phyloP scores from a whole-genome alignment of 2,888 invertebrate genomes.

The Ctena decussata region DNA sequence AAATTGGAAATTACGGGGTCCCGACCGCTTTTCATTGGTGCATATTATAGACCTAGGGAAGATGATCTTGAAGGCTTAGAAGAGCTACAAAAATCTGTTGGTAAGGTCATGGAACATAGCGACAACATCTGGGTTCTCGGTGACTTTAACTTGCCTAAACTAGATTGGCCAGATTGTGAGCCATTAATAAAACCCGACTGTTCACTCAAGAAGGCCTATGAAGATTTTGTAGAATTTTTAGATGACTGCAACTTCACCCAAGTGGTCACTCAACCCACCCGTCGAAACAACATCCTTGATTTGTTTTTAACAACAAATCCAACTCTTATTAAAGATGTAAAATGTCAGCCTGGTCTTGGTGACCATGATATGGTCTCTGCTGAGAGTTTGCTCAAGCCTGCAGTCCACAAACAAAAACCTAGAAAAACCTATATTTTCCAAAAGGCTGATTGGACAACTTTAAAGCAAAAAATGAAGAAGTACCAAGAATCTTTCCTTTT shows the following conservation, averaged over 20 bases:
- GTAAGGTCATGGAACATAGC: not conserved
- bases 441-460: not conserved
- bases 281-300: not conserved
- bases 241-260: too few species aligned
- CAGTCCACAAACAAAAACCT: not conserved
- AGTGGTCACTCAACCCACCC: not conserved
- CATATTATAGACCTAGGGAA: not conserved
- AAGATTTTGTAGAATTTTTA: not conserved
- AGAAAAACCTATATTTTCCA: not conserved
- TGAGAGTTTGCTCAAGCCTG: not conserved
- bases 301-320: too few species aligned
- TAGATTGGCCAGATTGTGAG: too few species aligned
- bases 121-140: not conserved
- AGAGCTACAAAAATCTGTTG: not conserved
- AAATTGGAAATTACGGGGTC: not conserved
- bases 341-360: not conserved
- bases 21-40: not conserved
- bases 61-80: not conserved
- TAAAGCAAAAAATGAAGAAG: not conserved
- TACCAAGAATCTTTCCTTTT: too few species aligned
- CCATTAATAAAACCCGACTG: not conserved
- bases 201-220: not conserved
- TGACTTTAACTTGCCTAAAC: not conserved
- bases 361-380: not conserved
- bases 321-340: not conserved